Evolutionary conservation across 2,113 vertebrate genomes (phyloP).

Genomic region (Epinephelus moara): DNA sequence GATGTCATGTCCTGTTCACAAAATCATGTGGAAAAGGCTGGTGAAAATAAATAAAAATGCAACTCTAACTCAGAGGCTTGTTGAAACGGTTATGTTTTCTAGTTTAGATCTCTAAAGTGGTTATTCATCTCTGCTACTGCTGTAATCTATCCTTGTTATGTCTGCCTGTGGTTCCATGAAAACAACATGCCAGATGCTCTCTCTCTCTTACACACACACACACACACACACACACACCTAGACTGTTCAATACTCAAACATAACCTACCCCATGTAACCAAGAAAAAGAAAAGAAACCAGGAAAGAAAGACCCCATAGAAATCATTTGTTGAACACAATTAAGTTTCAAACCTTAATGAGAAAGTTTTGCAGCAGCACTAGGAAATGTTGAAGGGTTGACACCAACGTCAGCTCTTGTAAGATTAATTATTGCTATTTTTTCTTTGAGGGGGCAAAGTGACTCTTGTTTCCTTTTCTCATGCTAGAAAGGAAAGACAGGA

Average conservation of each 20-base stretch:
- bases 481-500: background rate
- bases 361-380: background rate
- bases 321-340: background rate
- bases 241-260: background rate
- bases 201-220: background rate
- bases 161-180: background rate
- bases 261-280: background rate
- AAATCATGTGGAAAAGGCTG: background rate
- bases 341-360: background rate
- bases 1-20: background rate
- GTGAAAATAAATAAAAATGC: background rate
- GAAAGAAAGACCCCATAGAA: background rate
- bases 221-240: background rate
- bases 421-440: background rate
- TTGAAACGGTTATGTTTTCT: background rate
- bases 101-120: constrained; percentile 2
- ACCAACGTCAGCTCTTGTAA: background rate
- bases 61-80: background rate
- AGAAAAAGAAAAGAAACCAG: background rate
- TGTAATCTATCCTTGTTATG: constrained; percentile 39
- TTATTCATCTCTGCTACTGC: constrained; percentile 19
- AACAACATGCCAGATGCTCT: constrained; percentile 22
- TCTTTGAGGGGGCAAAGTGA: background rate
- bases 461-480: background rate
- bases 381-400: background rate